Percentiles rank a stretch among this genome's conserved stretches.
Conservation (phyloP, 2,888 invertebrate genomes). For the Chalcis sispes region DNA sequence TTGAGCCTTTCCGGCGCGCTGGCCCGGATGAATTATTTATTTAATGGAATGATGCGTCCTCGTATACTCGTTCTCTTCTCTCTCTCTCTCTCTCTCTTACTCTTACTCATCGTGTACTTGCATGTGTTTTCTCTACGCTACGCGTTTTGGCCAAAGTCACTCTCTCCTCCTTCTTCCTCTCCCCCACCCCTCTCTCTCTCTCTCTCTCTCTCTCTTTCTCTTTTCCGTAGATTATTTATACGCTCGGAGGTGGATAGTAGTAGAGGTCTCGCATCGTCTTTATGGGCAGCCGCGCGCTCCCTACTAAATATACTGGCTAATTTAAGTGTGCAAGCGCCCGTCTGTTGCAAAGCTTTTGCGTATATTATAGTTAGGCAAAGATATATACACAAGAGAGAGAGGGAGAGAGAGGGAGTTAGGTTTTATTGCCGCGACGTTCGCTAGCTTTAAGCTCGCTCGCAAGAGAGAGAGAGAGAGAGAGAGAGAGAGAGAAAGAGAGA, state of each 20-base stretch:
- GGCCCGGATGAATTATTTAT: slow-evolving; percentile 51
- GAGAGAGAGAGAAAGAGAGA: background rate
- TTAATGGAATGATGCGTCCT: slow-evolving; percentile 46
- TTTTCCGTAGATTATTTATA: slow-evolving; percentile 47
- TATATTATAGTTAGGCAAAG: too few relatives aligned
- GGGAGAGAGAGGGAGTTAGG: background rate
- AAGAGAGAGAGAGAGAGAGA: background rate
- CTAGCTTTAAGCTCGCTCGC: background rate
- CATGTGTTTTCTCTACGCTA: too few relatives aligned
- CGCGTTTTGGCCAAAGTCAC: too few relatives aligned
- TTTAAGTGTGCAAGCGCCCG: slow-evolving; percentile 41
- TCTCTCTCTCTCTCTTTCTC: background rate
- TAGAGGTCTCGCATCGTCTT: slow-evolving; percentile 19
- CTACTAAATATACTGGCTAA: slow-evolving; percentile 31
- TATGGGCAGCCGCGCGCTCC: slow-evolving; percentile 5
- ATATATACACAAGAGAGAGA: too few relatives aligned
- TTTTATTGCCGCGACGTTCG: slow-evolving; percentile 5
- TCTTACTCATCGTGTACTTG: slow-evolving; percentile 43
- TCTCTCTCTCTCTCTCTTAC: background rate
- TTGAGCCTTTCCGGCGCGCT: slow-evolving; percentile 10
- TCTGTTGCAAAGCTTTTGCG: background rate
- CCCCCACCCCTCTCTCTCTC: too few relatives aligned
- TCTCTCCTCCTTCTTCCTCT: too few relatives aligned
- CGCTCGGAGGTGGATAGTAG: too few relatives aligned
- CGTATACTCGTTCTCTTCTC: background rate